phyloP scores from a whole-genome alignment of 2,888 invertebrate genomes.

The Dicycla oo region DNA sequence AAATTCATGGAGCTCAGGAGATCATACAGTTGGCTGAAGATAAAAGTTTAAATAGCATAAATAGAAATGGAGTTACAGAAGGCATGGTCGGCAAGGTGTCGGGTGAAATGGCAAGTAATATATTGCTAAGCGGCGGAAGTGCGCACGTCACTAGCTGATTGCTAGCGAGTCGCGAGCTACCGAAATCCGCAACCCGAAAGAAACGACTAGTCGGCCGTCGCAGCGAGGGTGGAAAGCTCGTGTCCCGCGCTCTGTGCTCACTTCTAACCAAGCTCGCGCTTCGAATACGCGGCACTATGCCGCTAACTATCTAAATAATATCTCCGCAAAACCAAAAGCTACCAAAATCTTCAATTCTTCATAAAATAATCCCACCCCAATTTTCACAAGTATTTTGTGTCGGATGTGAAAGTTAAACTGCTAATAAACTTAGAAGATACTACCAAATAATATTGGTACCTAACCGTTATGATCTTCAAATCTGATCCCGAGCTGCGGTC shows the following conservation, averaged over 20 bases:
- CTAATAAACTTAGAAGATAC: slow-evolving; percentile 69
- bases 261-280: slow-evolving; percentile 34
- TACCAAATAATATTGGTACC: slow-evolving; percentile 60
- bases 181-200: slow-evolving; percentile 40
- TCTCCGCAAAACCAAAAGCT: neutral
- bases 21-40: slow-evolving; percentile 21
- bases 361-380: slow-evolving; percentile 8
- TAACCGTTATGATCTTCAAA: slow-evolving; percentile 68
- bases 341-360: neutral
- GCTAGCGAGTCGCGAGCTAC: slow-evolving; percentile 41
- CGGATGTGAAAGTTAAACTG: slow-evolving; percentile 63
- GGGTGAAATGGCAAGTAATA: slow-evolving; percentile 43
- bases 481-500: slow-evolving; percentile 65
- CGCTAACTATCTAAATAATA: slow-evolving; percentile 26
- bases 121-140: slow-evolving; percentile 55
- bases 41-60: slow-evolving; percentile 24
- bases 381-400: slow-evolving; percentile 48
- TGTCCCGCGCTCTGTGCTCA: slow-evolving; percentile 27
- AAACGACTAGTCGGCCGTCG: slow-evolving; percentile 62
- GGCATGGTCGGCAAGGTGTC: slow-evolving; percentile 21
- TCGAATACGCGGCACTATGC: slow-evolving; percentile 27
- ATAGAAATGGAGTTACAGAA: slow-evolving; percentile 11
- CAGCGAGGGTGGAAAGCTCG: slow-evolving; percentile 56
- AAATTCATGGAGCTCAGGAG: slow-evolving; percentile 15
- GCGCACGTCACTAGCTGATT: slow-evolving; percentile 71